Evolutionary conservation across 1,140 invertebrate genomes (phyloP).

Genomic region (Camponotus pennsylvanicus): DNA sequence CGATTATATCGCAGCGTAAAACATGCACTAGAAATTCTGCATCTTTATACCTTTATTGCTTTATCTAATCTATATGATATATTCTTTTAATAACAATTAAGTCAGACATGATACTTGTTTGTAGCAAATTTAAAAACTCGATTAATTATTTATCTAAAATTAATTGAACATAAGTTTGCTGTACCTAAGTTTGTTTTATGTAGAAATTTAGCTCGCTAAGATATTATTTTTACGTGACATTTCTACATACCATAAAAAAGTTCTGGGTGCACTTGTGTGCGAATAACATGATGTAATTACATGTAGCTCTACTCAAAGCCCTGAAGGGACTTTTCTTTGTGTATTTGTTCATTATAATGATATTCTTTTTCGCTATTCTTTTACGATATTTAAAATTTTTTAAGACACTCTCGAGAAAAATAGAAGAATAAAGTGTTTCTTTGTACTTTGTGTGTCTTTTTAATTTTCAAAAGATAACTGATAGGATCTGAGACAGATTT

Average conservation of each 20-base stretch:
- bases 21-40: background rate
- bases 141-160: background rate
- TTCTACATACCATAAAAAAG: background rate
- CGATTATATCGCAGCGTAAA: background rate
- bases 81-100: background rate
- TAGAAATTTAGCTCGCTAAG: conserved; percentile 20
- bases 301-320: background rate
- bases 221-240: background rate
- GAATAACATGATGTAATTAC: background rate
- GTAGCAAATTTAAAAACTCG: background rate
- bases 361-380: background rate
- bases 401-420: background rate
- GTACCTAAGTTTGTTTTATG: background rate
- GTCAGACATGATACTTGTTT: background rate
- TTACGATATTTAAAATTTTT: background rate
- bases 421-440: background rate
- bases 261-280: background rate
- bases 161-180: background rate
- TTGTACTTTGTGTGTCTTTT: background rate
- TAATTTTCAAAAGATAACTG: background rate
- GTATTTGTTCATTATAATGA: background rate
- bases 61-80: background rate
- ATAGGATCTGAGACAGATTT: background rate
- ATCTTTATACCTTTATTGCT: background rate
- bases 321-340: background rate